Evolutionary conservation across 1,140 invertebrate species (phyloP), one percentile per base, ranked within the genome.

Genomic region (Frieseomelitta varia): DNA sequence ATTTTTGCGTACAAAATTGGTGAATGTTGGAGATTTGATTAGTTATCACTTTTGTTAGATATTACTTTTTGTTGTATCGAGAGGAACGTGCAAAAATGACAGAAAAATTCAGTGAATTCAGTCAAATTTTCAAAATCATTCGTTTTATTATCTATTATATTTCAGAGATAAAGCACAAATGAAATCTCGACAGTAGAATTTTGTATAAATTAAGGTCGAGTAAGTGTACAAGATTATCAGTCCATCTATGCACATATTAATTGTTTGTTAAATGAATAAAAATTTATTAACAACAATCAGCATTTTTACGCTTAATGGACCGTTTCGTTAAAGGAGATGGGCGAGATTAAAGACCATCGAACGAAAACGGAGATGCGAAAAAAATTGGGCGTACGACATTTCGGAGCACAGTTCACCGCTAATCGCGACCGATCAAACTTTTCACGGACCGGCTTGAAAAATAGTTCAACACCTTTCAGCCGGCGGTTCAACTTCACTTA

Each of bases 401-500:
- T 12, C 8, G 0, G 6, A 11, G 17, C 4, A 17, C 19, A 15
- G 12, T 75, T 34, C 24, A 30, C 12, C 12, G 14, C 11, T 27
- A 78, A 55, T 53, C 55, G 14, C 24, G 27, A 19, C 1, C 72
- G 12, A 65, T 67, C 61, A 24, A 27, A 24, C 12, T 67, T n/a
- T 21, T 53, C 11, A 56, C 12, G 56, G 21, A 68, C 12, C 4
- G 34, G 14, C 55, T 24, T 34, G 19, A 27, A 71, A 30, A 77
- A 39, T 51, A 21, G 19, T 83, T 71, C 65, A 55, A 53, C 63
- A 27, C 15, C 17, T 58, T 51, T 72, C n/a, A 24, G 4, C 19
- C 15, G 11, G 63, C 34, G 34, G n/a, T 69, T 71, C 75, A n/a
- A 34, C 65, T 71, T 84, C 75, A 12, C 75, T 84, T 84, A 78